These are phyloP conservation scores for Rhipidura dahli DNA, from an alignment of 2,113 vertebrate species.

Conservation along the genomic window DNA sequence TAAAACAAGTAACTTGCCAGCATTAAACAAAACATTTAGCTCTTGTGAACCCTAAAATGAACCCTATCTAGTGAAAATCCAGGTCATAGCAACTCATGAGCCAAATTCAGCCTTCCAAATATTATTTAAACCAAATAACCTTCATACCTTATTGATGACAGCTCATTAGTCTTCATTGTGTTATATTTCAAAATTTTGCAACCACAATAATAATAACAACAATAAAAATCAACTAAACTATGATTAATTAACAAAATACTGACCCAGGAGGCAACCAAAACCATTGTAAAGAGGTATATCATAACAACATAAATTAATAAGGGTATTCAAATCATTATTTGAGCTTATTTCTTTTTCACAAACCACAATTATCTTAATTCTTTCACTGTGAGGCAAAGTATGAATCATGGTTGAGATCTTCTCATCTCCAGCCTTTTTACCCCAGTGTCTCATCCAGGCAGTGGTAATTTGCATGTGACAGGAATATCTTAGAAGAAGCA, in stretches of 20 bases:
- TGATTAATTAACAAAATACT: neutral
- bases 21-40: neutral
- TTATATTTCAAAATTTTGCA: neutral
- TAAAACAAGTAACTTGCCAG: neutral
- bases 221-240: neutral
- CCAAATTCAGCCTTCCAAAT: neutral
- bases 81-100: neutral
- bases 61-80: neutral
- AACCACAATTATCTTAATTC: neutral
- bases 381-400: neutral
- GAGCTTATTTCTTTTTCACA: neutral
- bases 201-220: neutral
- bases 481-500: neutral
- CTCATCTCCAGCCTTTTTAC: neutral
- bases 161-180: neutral
- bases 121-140: neutral
- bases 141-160: neutral
- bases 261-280: neutral
- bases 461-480: neutral
- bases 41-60: neutral
- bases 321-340: neutral
- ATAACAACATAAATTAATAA: neutral
- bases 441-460: neutral
- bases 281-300: neutral
- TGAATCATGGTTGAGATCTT: neutral